Evolutionary conservation across 2,113 vertebrate species (phyloP), one percentile per base, ranked within the genome.

Genomic region (Motacilla tschutschensis): DNA sequence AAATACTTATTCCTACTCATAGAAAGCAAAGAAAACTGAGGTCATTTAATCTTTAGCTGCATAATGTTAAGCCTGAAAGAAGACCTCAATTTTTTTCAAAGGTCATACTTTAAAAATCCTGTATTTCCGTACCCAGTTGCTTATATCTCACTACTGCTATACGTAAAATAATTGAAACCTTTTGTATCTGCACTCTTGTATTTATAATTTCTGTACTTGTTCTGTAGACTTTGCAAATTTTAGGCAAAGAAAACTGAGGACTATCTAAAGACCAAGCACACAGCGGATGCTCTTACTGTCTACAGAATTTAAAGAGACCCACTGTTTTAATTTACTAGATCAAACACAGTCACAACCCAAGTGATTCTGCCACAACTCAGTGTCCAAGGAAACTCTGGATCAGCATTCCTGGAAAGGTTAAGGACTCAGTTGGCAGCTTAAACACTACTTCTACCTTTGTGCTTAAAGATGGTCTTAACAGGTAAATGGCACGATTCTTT

Each of bases 1-100:
- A 83, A 81, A 78, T 89, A 93, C 69, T 87, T 94, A 77, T 24
- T 73, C 58, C 51, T 79, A 76, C 84, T 71, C 84, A 88, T 0
- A 71, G 33, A 64, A 84, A 77, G 69, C 51, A 85, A 72, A 87
- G 67, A 41, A 77, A 91, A 67, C 55, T 14, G 55, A 91, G 46
- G 46, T 67, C 8, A 70, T 54, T 90, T 54, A 82, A 67, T 76
- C 26, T 84, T 93, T 41, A 79, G 48, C 21, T 88, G 38, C 5
- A 3, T 57, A 48, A 91, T 24, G 50, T 60, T 54, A 82, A 73
- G 26, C 35, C 26, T 81, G 75, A 86, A 79, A 91, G 67, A 85
- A 1, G 25, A 73, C 43, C 55, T 81, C 35, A 3, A 18, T 51
- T 73, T 93, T 84, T 78, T 75, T 22, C 21, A n/a, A 36, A 62